Evolutionary conservation across 2,888 invertebrate species (phyloP).

Genomic region (Encarsia formosa): DNA sequence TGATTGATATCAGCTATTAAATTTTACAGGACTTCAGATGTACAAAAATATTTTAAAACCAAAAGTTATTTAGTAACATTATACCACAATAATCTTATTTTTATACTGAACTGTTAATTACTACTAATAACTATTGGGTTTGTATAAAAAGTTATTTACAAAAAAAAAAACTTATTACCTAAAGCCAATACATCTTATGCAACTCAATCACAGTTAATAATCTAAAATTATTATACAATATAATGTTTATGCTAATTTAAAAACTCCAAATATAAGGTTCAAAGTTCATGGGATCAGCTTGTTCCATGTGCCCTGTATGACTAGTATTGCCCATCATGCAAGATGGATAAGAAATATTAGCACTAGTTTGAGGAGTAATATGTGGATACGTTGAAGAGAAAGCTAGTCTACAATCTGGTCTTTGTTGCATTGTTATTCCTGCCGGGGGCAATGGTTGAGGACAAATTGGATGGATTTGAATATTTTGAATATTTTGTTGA

Average conservation of each 20-base stretch:
- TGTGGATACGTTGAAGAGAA: slow-evolving; percentile 32
- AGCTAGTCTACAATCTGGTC: slow-evolving; percentile 43
- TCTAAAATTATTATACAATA: slow-evolving; percentile 11
- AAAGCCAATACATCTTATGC: too few species aligned
- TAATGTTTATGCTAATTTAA: slow-evolving; percentile 34
- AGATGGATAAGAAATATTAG: slow-evolving; percentile 42
- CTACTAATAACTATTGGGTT: too few species aligned
- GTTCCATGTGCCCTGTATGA: slow-evolving; percentile 43
- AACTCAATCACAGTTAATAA: too few species aligned
- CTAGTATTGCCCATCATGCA: slow-evolving; percentile 43
- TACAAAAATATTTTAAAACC: too few species aligned
- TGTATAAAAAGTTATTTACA: too few species aligned
- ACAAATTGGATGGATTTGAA: neutral
- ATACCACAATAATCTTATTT: too few species aligned
- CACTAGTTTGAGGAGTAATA: slow-evolving; percentile 31
- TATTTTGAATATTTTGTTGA: too few species aligned
- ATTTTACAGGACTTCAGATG: too few species aligned
- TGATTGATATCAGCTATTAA: too few species aligned
- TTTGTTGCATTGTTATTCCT: slow-evolving; percentile 43
- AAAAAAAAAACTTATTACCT: too few species aligned
- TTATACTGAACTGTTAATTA: too few species aligned
- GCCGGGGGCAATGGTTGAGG: slow-evolving; percentile 29
- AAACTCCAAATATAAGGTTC: slow-evolving; percentile 50
- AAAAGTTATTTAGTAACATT: too few species aligned
- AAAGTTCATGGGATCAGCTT: slow-evolving; percentile 45